phyloP scores from a whole-genome alignment of 2,888 invertebrate species.

The Dasysyrphus tricinctus region DNA sequence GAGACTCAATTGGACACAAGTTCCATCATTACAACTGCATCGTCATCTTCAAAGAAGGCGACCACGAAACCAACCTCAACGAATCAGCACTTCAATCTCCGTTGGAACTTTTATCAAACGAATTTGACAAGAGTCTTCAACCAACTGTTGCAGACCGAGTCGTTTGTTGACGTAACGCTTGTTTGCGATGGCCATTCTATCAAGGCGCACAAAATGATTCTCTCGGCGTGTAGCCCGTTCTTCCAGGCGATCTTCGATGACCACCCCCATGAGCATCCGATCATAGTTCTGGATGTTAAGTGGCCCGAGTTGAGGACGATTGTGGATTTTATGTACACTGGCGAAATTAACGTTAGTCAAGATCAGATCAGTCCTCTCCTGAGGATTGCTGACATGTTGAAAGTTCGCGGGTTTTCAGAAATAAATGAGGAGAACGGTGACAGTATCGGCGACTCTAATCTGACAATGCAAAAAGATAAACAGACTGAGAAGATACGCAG shows the following conservation, averaged over 20 bases:
- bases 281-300: conserved; percentile 95
- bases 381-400: conserved; percentile 93
- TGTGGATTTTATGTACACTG: conserved; percentile 97
- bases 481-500: neutral
- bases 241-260: conserved; percentile 95
- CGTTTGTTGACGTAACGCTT: conserved; percentile 95
- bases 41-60: neutral
- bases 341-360: conserved; percentile 96
- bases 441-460: conserved; percentile 38
- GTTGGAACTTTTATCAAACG: conserved; percentile 97
- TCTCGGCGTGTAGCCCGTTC: conserved; percentile 96
- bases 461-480: neutral
- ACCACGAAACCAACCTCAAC: conserved; percentile 61
- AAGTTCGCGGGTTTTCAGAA: conserved; percentile 94
- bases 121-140: conserved; percentile 93
- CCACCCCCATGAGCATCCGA: conserved; percentile 96
- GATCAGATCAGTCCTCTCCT: conserved; percentile 94
- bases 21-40: no score
- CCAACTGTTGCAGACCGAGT: conserved; percentile 93
- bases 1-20: no score
- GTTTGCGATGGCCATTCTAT: conserved; percentile 95
- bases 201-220: conserved; percentile 96
- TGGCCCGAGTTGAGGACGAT: conserved; percentile 95
- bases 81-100: conserved; percentile 92
- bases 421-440: conserved; percentile 86